Evolutionary conservation across 1,140 invertebrate species (phyloP).

Genomic region (Lasioglossum baleicum): DNA sequence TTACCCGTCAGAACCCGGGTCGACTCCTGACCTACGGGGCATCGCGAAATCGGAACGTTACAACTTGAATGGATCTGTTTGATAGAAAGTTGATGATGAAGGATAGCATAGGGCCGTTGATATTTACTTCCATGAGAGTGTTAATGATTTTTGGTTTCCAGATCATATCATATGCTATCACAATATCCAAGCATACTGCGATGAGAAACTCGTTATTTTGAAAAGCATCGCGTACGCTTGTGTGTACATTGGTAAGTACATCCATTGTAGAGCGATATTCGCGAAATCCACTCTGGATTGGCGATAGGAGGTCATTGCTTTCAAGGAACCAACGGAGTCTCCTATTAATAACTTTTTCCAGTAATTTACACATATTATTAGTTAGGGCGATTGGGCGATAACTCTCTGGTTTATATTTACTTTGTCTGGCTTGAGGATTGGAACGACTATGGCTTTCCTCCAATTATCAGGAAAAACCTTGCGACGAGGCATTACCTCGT

Average conservation of each 20-base stretch:
- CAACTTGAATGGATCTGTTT: not conserved
- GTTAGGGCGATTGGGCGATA: not conserved
- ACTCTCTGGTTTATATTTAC: not conserved
- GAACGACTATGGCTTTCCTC: not conserved
- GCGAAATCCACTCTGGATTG: not conserved
- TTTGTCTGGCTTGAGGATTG: not conserved
- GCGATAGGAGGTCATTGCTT: not conserved
- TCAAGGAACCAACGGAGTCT: not conserved
- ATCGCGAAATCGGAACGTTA: no score
- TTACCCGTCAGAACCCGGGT: no score
- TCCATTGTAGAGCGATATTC: not conserved
- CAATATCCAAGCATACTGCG: no score
- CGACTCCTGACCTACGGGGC: no score
- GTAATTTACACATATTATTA: not conserved
- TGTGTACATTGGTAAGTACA: not conserved
- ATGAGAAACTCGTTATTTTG: not conserved
- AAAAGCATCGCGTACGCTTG: not conserved
- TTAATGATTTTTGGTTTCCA: not conserved
- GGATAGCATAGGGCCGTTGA: not conserved
- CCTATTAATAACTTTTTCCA: not conserved
- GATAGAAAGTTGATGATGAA: constrained; percentile 4
- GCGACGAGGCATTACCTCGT: no score
- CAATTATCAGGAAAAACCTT: no score
- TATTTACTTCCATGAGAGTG: not conserved
- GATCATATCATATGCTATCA: not conserved